Percentiles rank a stretch among this genome's conserved stretches.
These are phyloP conservation scores for Rhynchonycteris naso DNA, from an alignment of 2,797 vertebrate species.

Conservation along the genomic window DNA sequence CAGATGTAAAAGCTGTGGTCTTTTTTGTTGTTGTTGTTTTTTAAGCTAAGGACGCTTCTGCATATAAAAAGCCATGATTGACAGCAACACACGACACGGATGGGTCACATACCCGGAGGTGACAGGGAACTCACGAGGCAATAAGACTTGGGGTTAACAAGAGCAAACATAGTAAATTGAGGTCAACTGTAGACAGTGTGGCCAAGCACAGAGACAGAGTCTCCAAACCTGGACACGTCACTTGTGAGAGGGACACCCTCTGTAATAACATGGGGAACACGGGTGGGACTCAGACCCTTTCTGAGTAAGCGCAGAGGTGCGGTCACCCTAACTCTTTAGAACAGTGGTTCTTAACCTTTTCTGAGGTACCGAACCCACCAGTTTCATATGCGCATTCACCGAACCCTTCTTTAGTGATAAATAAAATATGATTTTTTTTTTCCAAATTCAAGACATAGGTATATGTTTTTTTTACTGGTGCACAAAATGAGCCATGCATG, in stretches of 20 bases:
- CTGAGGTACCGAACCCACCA: too few relatives aligned
- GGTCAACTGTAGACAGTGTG: not conserved
- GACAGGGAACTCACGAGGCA: not conserved
- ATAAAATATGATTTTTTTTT: too few relatives aligned
- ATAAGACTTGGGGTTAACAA: constrained; percentile 12
- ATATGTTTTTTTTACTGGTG: too few relatives aligned
- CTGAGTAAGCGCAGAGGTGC: not conserved
- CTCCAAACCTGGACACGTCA: not conserved
- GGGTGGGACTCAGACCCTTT: not conserved
- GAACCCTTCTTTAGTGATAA: too few relatives aligned
- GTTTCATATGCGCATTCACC: too few relatives aligned
- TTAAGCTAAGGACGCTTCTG: not conserved
- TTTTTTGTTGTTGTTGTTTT: not conserved
- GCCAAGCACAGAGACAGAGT: not conserved
- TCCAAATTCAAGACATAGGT: too few relatives aligned
- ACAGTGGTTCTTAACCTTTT: too few relatives aligned
- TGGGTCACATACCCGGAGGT: not conserved
- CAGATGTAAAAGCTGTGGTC: not conserved
- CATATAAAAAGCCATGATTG: not conserved
- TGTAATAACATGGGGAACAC: not conserved
- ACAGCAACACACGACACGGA: constrained; percentile 28
- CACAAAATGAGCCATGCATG: too few relatives aligned
- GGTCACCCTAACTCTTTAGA: not conserved
- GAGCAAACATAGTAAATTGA: not conserved
- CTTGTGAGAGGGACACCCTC: not conserved